phyloP scores from a whole-genome alignment of 2,888 invertebrate genomes.

The Apodemia hepburni region DNA sequence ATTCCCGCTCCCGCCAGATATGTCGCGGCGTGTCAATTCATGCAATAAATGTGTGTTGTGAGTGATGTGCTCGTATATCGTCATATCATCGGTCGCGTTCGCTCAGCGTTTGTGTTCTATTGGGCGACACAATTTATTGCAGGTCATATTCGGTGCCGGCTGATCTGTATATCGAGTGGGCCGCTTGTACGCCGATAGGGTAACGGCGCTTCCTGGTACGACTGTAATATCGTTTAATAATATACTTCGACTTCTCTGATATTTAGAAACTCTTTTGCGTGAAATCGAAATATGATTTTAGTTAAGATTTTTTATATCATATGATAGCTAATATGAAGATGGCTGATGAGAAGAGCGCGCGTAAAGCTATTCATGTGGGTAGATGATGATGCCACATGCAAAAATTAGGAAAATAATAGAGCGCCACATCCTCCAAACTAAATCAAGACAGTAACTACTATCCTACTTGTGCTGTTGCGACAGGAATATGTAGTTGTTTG shows the following conservation, averaged over 20 bases:
- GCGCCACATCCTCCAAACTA: too few relatives aligned
- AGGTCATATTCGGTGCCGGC: not conserved
- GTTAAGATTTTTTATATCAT: too few relatives aligned
- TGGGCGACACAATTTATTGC: not conserved
- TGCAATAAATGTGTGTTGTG: not conserved
- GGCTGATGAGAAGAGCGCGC: too few relatives aligned
- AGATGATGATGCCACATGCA: too few relatives aligned
- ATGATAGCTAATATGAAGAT: too few relatives aligned
- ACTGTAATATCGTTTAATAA: not conserved
- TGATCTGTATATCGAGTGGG: not conserved
- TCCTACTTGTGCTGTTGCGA: too few relatives aligned
- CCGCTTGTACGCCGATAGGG: not conserved
- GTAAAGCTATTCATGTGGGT: too few relatives aligned
- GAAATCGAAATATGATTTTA: too few relatives aligned
- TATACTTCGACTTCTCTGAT: not conserved
- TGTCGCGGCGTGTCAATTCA: not conserved
- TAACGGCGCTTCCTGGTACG: not conserved
- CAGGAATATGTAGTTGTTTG: too few relatives aligned
- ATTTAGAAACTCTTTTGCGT: too few relatives aligned
- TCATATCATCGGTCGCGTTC: not conserved
- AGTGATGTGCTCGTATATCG: not conserved
- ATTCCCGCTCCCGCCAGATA: not conserved
- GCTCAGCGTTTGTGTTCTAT: not conserved
- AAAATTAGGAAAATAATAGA: too few relatives aligned
- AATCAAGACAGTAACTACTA: too few relatives aligned